Conservation (phyloP, 2,797 vertebrate genomes). For the Lepilemur septentrionalis region DNA sequence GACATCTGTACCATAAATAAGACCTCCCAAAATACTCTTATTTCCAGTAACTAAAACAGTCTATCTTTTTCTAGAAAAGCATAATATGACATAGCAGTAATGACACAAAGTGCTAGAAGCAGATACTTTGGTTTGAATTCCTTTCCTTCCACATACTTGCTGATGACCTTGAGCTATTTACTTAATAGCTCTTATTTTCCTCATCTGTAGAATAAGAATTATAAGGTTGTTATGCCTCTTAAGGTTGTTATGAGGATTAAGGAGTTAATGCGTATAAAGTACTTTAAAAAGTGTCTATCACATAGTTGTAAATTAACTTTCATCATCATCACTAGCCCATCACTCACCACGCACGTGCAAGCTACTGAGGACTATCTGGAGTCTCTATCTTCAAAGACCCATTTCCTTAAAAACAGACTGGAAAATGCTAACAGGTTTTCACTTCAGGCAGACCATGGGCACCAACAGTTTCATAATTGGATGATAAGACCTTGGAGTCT, state of each 20-base stretch:
- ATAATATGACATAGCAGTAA: neutral
- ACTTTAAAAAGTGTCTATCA: slow-evolving; percentile 1
- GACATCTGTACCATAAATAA: slow-evolving; percentile 16
- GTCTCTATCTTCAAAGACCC: slow-evolving; percentile 24
- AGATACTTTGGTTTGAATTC: neutral
- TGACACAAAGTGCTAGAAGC: neutral
- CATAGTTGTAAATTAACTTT: slow-evolving; percentile 7
- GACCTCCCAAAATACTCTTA: neutral
- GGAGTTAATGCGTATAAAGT: slow-evolving; percentile 3
- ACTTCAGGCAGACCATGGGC: neutral
- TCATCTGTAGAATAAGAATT: neutral
- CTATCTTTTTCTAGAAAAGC: slow-evolving; percentile 3
- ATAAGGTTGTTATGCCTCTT: neutral
- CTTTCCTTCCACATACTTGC: neutral
- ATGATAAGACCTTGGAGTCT: neutral
- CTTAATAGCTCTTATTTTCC: neutral
- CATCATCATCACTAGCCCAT: neutral
- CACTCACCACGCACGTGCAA: neutral
- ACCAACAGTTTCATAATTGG: neutral
- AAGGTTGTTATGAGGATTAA: slow-evolving; percentile 29
- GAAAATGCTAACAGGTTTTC: neutral
- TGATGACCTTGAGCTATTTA: slow-evolving; percentile 12
- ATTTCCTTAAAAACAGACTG: slow-evolving; percentile 33
- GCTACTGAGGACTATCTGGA: neutral
- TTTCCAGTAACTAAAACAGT: neutral